phyloP scores from a whole-genome alignment of 92 coral and sea anemone species.

The Meandrina meandrites region DNA sequence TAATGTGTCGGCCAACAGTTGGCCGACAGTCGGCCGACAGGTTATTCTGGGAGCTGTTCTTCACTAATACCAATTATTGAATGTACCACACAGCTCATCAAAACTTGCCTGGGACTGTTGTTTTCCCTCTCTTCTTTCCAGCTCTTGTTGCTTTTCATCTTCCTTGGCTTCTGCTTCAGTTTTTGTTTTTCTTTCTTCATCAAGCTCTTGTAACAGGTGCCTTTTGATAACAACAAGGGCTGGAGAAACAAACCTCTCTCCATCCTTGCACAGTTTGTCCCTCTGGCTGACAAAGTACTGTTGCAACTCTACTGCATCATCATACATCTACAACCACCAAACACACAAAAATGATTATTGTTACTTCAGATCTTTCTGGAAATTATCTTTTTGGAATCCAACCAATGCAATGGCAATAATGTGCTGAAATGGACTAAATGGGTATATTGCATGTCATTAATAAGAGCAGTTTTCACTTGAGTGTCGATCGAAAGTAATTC shows the following conservation, averaged over 20 bases:
- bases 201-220: slow-evolving; percentile 82
- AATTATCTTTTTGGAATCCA: too few relatives aligned
- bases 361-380: background rate
- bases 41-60: too few relatives aligned
- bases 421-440: too few relatives aligned
- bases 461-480: too few relatives aligned
- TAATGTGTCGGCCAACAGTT: too few relatives aligned
- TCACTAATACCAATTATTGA: background rate
- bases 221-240: slow-evolving; percentile 90
- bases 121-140: slow-evolving; percentile 54
- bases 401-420: too few relatives aligned
- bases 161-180: slow-evolving; percentile 75
- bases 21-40: too few relatives aligned
- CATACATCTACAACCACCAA: slow-evolving; percentile 67
- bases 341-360: background rate
- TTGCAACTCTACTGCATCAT: slow-evolving; percentile 93
- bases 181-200: slow-evolving; percentile 91
- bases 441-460: too few relatives aligned
- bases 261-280: slow-evolving; percentile 95
- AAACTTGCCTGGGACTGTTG: slow-evolving; percentile 33
- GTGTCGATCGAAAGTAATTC: too few relatives aligned
- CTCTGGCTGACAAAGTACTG: slow-evolving; percentile 79
- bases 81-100: background rate
- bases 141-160: slow-evolving; percentile 62
- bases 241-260: slow-evolving; percentile 98